Conservation (phyloP, 1,140 invertebrate species). For the Epicauta chinensis region DNA sequence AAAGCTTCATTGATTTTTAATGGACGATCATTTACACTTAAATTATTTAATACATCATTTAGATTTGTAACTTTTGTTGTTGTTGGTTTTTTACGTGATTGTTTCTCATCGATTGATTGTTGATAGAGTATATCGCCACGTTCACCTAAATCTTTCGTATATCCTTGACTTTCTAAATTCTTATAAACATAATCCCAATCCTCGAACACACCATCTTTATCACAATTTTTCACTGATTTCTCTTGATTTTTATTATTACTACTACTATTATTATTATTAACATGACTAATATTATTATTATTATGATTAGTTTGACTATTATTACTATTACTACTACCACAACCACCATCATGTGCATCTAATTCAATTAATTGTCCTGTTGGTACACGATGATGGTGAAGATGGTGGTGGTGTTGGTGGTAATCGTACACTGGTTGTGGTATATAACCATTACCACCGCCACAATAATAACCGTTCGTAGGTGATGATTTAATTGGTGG, state of each 20-base stretch:
- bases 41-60: conserved; percentile 46
- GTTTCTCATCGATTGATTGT: conserved; percentile 42
- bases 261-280: conserved; percentile 25
- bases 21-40: conserved; percentile 43
- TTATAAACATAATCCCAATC: conserved; percentile 74
- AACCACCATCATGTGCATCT: conserved; percentile 45
- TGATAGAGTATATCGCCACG: conserved; percentile 52
- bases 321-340: neutral
- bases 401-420: neutral
- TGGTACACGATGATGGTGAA: conserved; percentile 36
- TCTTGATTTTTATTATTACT: too few species aligned
- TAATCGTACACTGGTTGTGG: conserved; percentile 2
- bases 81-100: conserved; percentile 40
- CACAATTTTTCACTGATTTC: too few species aligned
- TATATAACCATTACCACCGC: conserved; percentile 6
- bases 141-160: conserved; percentile 61
- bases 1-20: conserved; percentile 51
- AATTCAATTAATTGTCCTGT: conserved; percentile 65
- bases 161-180: conserved; percentile 65
- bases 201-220: conserved; percentile 46
- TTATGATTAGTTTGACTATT: neutral
- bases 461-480: conserved; percentile 28
- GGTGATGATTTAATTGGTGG: neutral
- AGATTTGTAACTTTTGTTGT: conserved; percentile 47
- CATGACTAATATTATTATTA: conserved; percentile 28